Percentiles rank a stretch among this genome's conserved stretches.
Conservation (phyloP, 92 coral and sea anemone species). For the Anthopleura xanthogrammica region DNA sequence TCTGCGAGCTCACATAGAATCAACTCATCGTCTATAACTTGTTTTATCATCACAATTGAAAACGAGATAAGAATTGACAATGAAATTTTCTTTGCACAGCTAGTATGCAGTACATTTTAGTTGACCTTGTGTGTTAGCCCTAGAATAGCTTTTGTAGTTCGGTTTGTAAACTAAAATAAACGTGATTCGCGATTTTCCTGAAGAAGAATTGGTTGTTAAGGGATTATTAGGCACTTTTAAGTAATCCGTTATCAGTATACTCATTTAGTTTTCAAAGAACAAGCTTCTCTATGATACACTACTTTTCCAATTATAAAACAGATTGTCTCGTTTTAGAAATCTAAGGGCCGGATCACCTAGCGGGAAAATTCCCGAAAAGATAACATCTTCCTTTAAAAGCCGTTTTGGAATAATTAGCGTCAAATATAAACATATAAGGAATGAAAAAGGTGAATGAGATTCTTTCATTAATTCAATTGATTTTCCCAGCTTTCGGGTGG, state of each 20-base stretch:
- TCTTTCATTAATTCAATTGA: neutral
- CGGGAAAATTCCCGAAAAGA: neutral
- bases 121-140: neutral
- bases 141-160: neutral
- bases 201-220: neutral
- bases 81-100: neutral
- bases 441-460: neutral
- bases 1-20: neutral
- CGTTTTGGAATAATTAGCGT: neutral
- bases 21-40: neutral
- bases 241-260: neutral
- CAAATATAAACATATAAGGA: neutral
- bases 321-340: neutral
- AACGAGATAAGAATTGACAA: slow-evolving; percentile 17
- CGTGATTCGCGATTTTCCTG: neutral
- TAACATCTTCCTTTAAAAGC: neutral
- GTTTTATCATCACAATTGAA: slow-evolving; percentile 11
- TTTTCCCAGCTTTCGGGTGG: neutral
- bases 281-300: neutral
- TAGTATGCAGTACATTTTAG: neutral
- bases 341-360: neutral
- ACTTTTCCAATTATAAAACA: neutral
- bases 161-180: neutral
- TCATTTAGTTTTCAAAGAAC: neutral
- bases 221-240: neutral